Evolutionary conservation across 2,888 invertebrate species (phyloP), one percentile per base, ranked within the genome.

Genomic region (Parnassius glacialis): DNA sequence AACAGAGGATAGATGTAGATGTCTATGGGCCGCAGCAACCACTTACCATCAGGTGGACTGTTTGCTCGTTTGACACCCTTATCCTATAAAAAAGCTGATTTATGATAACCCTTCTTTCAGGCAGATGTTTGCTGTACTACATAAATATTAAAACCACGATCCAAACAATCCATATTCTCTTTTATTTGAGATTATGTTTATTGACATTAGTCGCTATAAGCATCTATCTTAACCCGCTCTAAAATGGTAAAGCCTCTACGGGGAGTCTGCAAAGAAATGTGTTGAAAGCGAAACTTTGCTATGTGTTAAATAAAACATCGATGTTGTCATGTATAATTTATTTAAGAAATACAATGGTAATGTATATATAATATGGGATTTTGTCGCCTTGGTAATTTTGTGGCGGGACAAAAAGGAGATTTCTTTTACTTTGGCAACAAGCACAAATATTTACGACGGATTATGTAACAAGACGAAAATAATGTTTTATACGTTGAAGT

Each of bases 301-400:
- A 79, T 75, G 86, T 87, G 87, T 86, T 88, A 86, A 85, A 88
- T 88, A 87, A 88, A 87, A 88, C 87, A 89, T 89, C 79, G 84
- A 82, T 74, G 76, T 73, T 76, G 81, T 78, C 81, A 87, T 87
- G 82, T 85, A 86, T 87, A 85, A 87, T 87, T 63, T 59, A 63
- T 63, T 85, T 79, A 87, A 83, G 68, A 82, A 83, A 67, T 74
- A 65, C 67, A 65, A 54, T 62, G 61, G 61, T 70, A 64, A 67
- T 53, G 60, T 59, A 58, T 54, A 59, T 59, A 58, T 54, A 59
- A 52, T 50, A 42, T 56, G 59, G 55, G 59, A 61, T 57, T 53
- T 61, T 64, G 65, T 64, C 52, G 65, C 54, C 50, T 34, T 53
- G 9, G 13, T 47, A 55, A 55, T 63, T 63, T 59, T 63, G 58